Conservation (phyloP, 2,797 vertebrate species). For the Lepilemur ruficaudatus region DNA sequence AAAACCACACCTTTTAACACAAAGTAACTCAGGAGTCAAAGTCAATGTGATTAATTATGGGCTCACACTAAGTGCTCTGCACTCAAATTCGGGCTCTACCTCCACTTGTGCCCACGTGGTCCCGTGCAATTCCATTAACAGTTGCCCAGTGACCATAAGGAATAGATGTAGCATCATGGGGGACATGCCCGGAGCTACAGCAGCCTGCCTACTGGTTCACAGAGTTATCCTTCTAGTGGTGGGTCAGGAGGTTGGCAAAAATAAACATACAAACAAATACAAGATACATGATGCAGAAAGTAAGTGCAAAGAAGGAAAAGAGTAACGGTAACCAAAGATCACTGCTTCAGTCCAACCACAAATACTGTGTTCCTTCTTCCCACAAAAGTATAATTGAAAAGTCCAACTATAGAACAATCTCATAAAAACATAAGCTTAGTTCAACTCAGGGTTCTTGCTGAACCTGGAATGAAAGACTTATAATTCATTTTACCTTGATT, state of each 20-base stretch:
- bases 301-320: neutral
- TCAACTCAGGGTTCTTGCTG: neutral
- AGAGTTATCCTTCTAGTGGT: neutral
- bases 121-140: neutral
- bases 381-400: neutral
- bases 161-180: accelerated
- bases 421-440: neutral
- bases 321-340: neutral
- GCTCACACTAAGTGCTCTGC: neutral
- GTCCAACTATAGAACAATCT: neutral
- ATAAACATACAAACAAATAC: neutral
- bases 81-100: neutral
- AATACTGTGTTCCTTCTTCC: neutral
- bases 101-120: accelerated
- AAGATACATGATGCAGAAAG: neutral
- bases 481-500: slow-evolving; percentile 24
- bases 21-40: neutral
- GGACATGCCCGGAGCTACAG: no score
- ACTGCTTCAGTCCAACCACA: neutral
- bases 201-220: neutral
- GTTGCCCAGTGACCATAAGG: neutral
- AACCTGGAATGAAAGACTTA: neutral
- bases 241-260: neutral
- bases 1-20: neutral
- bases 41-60: neutral